Base-by-base conservation (phyloP, 2,797 vertebrate genomes). In the Somateria mollissima region DNA sequence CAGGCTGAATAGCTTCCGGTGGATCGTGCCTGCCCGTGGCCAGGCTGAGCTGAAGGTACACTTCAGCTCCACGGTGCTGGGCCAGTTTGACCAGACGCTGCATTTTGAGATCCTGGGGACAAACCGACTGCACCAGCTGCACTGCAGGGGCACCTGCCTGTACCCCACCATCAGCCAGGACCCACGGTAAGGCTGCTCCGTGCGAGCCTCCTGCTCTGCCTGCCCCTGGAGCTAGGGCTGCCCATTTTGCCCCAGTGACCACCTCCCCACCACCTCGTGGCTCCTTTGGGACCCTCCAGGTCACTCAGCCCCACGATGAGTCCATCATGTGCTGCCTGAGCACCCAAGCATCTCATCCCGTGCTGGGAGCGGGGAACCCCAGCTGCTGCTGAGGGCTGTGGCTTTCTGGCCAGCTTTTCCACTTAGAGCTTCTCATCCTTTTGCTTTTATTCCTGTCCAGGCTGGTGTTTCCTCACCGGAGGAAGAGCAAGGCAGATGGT, bases 51-150 rank as follows among this genome's bases (percentile, higher is more conserved):
- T 99, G 77, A 98, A 95, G 90, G 72, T 99, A 34, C 97, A 96
- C 92, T 99, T 99, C 96, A 97, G 97, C 69, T 98, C 99, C 13
- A 67, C 51, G 0, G 87, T 87, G 8, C 49, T 84, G 1, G 99
- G 98, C 16, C 97, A 76, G 9, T 99, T 98, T 96, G 98, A 98
- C 30, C 98, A 99, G 94, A 98, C 89, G 0, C 98, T 99, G 72
- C 98, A 97, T 92, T 99, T 99, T 94, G 99, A 99, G 96, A 64
- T 99, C 22, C 79, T 98, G 36, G 99, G 98, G 19, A 98, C 98
- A 21, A 96, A 94, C 56, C 98, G 95, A 43, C 96, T 72, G 57
- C 99, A 99, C 96, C 97, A 98, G 95, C 95, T 99, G 20, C 89
- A 89, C 76, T 99, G 98, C 94, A 97, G 95, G 53, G 99, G 98